Conservation (phyloP, 1,140 invertebrate species). For the Agrypnia vestita region DNA sequence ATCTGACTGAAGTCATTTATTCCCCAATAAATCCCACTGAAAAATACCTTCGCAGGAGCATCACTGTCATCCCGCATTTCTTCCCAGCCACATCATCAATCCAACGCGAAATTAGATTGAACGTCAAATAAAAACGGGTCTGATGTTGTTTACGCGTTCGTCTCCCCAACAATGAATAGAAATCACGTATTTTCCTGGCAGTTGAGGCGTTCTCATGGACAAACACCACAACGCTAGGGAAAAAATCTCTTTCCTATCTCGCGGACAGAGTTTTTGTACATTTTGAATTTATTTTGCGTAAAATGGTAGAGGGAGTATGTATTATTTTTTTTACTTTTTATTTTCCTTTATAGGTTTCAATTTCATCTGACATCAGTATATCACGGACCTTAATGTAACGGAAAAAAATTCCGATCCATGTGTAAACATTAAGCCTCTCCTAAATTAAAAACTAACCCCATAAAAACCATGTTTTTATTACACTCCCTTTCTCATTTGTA, state of each 20-base stretch:
- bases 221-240: background rate
- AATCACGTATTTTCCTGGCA: background rate
- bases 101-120: constrained; percentile 6
- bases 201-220: background rate
- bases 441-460: no score
- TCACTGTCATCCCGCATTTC: background rate
- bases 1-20: no score
- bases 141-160: background rate
- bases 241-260: background rate
- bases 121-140: constrained; percentile 12
- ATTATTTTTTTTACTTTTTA: no score
- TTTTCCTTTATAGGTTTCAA: no score
- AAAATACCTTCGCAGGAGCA: background rate
- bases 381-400: no score
- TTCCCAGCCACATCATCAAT: constrained; percentile 3
- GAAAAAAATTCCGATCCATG: no score
- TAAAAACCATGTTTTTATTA: no score
- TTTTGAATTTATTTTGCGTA: background rate
- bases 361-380: no score
- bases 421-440: no score
- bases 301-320: no score
- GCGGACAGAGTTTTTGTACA: background rate
- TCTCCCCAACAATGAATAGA: background rate
- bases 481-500: no score
- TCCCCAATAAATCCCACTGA: no score